phyloP scores from a whole-genome alignment of 2,888 invertebrate species.

The Tetramorium bicarinatum region DNA sequence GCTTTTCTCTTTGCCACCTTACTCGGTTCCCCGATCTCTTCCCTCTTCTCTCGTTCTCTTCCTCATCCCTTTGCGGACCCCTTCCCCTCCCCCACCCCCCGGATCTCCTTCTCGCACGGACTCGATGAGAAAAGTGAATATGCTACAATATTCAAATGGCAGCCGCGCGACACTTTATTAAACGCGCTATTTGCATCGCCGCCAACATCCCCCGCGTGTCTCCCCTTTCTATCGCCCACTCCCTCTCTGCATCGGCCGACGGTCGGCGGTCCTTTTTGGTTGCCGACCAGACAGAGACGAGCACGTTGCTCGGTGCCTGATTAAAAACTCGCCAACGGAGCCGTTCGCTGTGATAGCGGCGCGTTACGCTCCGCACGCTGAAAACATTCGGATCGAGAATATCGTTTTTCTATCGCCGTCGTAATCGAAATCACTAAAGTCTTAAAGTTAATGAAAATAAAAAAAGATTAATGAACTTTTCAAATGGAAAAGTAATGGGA shows the following conservation, averaged over 20 bases:
- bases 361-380: constrained; percentile 37
- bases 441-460: constrained; percentile 3
- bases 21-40: background rate
- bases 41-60: constrained; percentile 30
- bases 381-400: constrained; percentile 17
- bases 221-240: constrained; percentile 34
- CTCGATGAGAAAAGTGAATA: constrained; percentile 85
- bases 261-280: constrained; percentile 54
- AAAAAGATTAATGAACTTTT: background rate
- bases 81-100: background rate
- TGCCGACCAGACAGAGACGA: constrained; percentile 61
- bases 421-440: constrained; percentile 31
- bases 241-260: constrained; percentile 42
- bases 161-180: constrained; percentile 84
- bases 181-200: constrained; percentile 83
- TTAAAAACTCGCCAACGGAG: constrained; percentile 71
- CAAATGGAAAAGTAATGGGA: background rate
- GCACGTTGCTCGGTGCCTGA: constrained; percentile 64
- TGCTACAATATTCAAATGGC: constrained; percentile 85
- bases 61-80: constrained; percentile 33
- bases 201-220: constrained; percentile 62
- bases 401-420: constrained; percentile 32
- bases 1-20: constrained; percentile 46
- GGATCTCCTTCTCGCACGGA: constrained; percentile 62
- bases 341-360: constrained; percentile 48